Evolutionary conservation across 2,113 vertebrate species (phyloP).

Genomic region (Verasper variegatus): DNA sequence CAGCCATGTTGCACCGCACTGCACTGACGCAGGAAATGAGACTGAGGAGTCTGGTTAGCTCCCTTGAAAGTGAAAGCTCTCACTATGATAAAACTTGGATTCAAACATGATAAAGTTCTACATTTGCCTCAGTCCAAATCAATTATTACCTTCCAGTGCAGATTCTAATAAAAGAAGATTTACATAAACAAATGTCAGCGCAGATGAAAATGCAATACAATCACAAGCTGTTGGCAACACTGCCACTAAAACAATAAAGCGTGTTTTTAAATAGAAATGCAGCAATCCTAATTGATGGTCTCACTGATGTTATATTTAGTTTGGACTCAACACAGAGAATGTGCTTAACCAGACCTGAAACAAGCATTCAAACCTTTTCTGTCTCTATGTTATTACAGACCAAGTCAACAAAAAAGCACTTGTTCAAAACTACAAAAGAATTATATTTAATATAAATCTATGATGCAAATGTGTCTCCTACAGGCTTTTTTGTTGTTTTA

Average conservation of each 20-base stretch:
- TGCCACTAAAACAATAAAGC: constrained; percentile 16
- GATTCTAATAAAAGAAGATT: constrained; percentile 21
- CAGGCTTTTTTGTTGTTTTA: too few relatives aligned
- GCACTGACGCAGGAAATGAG: constrained; percentile 14
- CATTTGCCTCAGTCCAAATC: constrained; percentile 13
- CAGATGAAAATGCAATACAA: constrained; percentile 3
- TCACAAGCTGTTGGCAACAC: neutral
- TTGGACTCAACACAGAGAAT: constrained; percentile 45
- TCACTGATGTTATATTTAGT: constrained; percentile 67
- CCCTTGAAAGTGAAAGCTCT: neutral
- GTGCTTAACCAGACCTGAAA: constrained; percentile 44
- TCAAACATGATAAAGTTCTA: neutral
- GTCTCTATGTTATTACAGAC: constrained; percentile 14
- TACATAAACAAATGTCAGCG: constrained; percentile 55
- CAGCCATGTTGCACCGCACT: constrained; percentile 15
- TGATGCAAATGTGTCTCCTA: too few relatives aligned
- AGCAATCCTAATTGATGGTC: constrained; percentile 58
- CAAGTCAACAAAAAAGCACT: neutral
- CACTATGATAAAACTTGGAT: neutral
- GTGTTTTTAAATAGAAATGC: constrained; percentile 53
- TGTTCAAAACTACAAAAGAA: too few relatives aligned
- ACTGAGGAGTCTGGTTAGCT: neutral
- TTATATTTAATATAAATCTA: too few relatives aligned
- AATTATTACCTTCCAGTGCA: neutral
- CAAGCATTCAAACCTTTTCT: constrained; percentile 5